Evolutionary conservation across 2,888 invertebrate genomes (phyloP), one percentile per base, ranked within the genome.

Genomic region (Camptogramma bilineatum): DNA sequence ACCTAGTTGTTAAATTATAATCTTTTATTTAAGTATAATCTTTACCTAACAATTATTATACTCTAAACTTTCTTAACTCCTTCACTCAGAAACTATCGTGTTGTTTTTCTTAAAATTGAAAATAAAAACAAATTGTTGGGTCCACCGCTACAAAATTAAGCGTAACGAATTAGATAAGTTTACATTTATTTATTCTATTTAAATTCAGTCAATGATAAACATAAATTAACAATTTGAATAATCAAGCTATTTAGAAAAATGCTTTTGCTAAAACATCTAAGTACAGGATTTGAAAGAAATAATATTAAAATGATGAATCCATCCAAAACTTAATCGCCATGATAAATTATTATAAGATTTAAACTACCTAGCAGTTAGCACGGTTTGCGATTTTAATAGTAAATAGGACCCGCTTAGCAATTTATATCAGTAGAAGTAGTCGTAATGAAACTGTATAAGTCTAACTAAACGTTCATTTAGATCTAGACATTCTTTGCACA

Each of bases 91-190:
- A 19, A 52, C 51, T 51, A 10, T 17, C 9, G 8, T 52, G 34
- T 34, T 42, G 4, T 16, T 42, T 34, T 52, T 46, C 24, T 31
- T 24, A n/a, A 28, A 44, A 28, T 21, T 42, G 8, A 50, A 42
- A 46, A 52, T 34, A 48, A 8, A 51, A 56, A 21, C 21, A 34
- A 47, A 47, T 46, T 1, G 61, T 84, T 85, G 90, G 91, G 91
- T 91, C 91, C 91, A 91, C 73, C 75, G 86, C 86, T 84, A 83
- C 77, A 72, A 82, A 82, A 77, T 77, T 83, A 82, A 87, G 85
- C 83, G 78, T 83, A 87, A 85, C 88, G 90, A 90, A 91, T 87
- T 89, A 89, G 86, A 71, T 76, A 84, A 80, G 78, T 72, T 52
- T 9, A 68, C 68, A 16, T 44, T 44, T 48, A 4, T 48, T 48